These are phyloP conservation scores for Spinibarbus caldwelli DNA, from an alignment of 2,797 vertebrate species.

Conservation along the genomic window DNA sequence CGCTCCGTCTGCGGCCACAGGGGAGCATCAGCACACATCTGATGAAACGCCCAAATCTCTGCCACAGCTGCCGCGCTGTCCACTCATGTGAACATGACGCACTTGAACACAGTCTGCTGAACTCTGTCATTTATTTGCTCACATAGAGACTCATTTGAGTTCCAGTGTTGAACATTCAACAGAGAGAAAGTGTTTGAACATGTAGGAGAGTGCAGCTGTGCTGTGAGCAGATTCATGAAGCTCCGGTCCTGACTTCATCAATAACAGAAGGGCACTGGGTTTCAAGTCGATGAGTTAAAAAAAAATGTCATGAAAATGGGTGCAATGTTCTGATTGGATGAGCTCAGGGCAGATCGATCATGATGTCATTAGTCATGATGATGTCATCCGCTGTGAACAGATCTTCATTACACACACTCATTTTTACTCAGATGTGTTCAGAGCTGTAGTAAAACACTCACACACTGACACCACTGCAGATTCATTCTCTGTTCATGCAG, in stretches of 20 bases:
- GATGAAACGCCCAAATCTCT: too few relatives aligned
- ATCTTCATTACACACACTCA: background rate
- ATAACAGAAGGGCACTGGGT: background rate
- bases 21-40: background rate
- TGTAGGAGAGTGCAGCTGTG: background rate
- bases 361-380: background rate
- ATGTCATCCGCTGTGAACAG: background rate
- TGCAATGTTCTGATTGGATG: background rate
- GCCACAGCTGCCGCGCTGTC: too few relatives aligned
- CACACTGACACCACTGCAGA: background rate
- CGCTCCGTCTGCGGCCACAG: background rate
- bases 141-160: background rate
- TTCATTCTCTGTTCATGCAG: background rate
- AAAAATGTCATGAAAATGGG: background rate
- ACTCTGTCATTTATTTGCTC: background rate
- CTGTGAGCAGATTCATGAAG: background rate
- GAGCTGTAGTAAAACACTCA: background rate
- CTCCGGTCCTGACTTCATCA: background rate
- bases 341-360: background rate
- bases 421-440: background rate
- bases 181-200: background rate
- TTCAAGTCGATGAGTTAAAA: too few relatives aligned
- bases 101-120: background rate
- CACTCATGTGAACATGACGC: background rate
- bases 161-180: background rate